Percentiles rank a stretch among this genome's conserved stretches.
phyloP scores from a whole-genome alignment of 2,888 invertebrate species.

The Flexamia atlantica region DNA sequence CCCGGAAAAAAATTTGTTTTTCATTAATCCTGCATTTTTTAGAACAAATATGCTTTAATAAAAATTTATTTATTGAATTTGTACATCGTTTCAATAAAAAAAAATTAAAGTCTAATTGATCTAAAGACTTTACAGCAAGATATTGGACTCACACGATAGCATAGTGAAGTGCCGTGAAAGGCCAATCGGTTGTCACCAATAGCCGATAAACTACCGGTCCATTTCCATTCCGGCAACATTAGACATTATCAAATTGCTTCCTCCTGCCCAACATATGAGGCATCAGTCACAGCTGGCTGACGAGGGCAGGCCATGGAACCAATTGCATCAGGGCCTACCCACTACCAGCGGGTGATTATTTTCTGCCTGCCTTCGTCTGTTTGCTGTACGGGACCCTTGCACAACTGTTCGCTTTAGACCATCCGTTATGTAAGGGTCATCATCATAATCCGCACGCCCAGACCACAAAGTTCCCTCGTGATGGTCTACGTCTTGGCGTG shows the following conservation, averaged over 20 bases:
- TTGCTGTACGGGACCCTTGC: slow-evolving; percentile 12
- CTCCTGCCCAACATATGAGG: slow-evolving; percentile 10
- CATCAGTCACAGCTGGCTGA: slow-evolving; percentile 16
- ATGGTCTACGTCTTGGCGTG: neutral
- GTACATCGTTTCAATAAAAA: too few species aligned
- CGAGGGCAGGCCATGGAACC: slow-evolving; percentile 8
- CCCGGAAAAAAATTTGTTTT: too few species aligned
- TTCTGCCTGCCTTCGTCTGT: slow-evolving; percentile 26
- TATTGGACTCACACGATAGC: neutral
- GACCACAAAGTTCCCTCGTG: slow-evolving; percentile 8
- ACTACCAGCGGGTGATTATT: slow-evolving; percentile 16
- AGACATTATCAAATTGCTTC: slow-evolving; percentile 10
- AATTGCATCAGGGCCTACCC: slow-evolving; percentile 16
- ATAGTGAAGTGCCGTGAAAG: neutral
- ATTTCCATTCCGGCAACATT: slow-evolving; percentile 9
- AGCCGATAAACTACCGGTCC: slow-evolving; percentile 4
- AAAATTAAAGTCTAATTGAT: too few species aligned
- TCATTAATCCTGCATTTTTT: too few species aligned
- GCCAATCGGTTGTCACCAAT: neutral
- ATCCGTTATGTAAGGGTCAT: slow-evolving; percentile 11
- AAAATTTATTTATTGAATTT: too few species aligned
- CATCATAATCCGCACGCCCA: slow-evolving; percentile 8
- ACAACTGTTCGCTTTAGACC: slow-evolving; percentile 26
- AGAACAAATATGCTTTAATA: too few species aligned
- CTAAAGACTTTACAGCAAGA: too few species aligned